Base-by-base conservation (phyloP, 1,140 invertebrate species). In the Euwallacea similis region DNA sequence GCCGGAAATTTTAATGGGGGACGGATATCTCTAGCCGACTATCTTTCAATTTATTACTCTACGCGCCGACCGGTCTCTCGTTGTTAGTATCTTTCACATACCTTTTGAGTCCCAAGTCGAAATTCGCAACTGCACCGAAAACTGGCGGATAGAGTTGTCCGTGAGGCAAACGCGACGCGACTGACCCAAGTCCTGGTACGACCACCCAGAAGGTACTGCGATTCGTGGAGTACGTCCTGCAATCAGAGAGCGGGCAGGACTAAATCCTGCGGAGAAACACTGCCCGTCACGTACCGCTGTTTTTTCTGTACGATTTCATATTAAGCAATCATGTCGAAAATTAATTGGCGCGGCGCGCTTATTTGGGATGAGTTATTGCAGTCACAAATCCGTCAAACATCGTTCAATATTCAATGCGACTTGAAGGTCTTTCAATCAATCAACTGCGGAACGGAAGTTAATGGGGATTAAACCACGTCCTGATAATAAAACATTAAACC, bases 1-100 rank as follows among this genome's bases (percentile, higher is more conserved):
- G 41, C 64, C 54, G 53, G 64, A 56, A 56, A 66, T 66, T 66
- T 66, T 66, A 66, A 66, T 66, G 53, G 64, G 53, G 7, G 44
- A 15, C 11, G 9, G 46, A 50, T 13, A 50, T 11, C 13, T 33
- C 21, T 33, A 33, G 21, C 21, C 21, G 21, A 4, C 21, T 33
- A 33, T 33, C 21, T 33, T 33, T 33, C 21, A 33, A 33, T 33
- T 33, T 33, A 33, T 33, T 33, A 33, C 21, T 33, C 21, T 33
- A 33, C 21, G 21, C 21, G 21, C 21, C 21, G 21, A 33, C 21
- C 21, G 21, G 21, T 4, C 21, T 33, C 21, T 33, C 21, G 21
- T 33, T 33, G 21, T 33, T 33, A 33, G 21, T 33, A 33, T 33
- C 21, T 33, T 33, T 33, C 21, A 33, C 21, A 33, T 33, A 33